Percentiles rank a stretch among this genome's conserved stretches.
Conservation (phyloP, 2,888 invertebrate genomes). For the Thyatira batis region DNA sequence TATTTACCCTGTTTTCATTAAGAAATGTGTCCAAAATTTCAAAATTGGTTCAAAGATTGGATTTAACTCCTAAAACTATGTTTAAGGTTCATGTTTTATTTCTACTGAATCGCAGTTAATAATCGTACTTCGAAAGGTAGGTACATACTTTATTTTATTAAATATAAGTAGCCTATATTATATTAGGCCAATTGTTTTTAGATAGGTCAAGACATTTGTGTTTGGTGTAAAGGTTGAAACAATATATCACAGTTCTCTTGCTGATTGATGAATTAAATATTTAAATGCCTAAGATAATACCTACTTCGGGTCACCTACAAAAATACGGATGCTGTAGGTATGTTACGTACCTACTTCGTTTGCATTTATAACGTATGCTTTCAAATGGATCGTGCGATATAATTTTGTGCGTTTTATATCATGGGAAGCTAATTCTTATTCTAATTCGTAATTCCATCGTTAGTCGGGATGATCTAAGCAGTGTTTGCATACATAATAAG, state of each 20-base stretch:
- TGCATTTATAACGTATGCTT: no score
- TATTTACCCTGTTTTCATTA: constrained; percentile 74
- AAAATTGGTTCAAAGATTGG: constrained; percentile 70
- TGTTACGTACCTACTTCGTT: no score
- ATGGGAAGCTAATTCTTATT: no score
- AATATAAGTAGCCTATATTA: constrained; percentile 1
- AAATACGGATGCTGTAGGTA: no score
- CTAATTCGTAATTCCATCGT: no score
- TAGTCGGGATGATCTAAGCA: no score
- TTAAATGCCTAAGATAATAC: constrained; percentile 1
- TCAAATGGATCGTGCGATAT: no score
- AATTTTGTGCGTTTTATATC: no score
- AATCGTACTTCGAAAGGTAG: constrained; percentile 17
- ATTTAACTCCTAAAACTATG: constrained; percentile 29
- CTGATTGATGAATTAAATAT: constrained; percentile 16
- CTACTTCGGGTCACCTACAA: no score
- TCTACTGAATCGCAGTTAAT: not conserved
- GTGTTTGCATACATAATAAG: no score
- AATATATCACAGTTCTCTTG: constrained; percentile 53
- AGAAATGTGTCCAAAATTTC: constrained; percentile 63
- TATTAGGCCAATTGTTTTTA: constrained; percentile 6
- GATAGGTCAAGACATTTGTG: constrained; percentile 11
- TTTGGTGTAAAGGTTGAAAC: constrained; percentile 30
- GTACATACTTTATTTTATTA: constrained; percentile 12
- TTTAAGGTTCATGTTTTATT: constrained; percentile 22